A percentile compares a stretch with the other conserved stretches of the same genome.
Conservation (phyloP, 2,113 vertebrate species). For the Athene noctua region DNA sequence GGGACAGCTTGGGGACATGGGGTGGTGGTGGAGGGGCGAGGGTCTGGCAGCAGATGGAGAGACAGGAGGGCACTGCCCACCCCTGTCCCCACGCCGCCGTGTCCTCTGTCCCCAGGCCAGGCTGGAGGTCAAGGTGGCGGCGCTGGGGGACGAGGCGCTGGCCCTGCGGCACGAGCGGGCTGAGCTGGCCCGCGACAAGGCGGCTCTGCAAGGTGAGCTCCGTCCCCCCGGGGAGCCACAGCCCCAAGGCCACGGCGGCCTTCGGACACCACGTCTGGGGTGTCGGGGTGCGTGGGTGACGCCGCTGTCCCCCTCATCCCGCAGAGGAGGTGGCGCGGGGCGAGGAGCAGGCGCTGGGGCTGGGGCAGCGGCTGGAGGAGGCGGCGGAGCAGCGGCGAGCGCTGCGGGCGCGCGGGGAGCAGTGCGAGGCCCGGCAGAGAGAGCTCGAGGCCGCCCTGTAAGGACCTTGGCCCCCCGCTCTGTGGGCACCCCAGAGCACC, state of each 20-base stretch:
- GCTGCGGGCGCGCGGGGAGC: neutral
- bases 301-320: neutral
- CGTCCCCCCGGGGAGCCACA: neutral
- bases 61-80: rapidly evolving
- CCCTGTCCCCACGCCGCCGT: neutral
- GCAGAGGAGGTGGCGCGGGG: neutral
- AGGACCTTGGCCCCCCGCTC: neutral
- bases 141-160: neutral
- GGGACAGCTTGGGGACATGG: neutral
- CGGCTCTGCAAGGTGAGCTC: neutral
- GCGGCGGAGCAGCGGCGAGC: neutral
- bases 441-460: conserved; percentile 15
- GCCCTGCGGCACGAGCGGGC: neutral
- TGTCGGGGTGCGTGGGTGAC: neutral
- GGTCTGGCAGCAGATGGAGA: neutral
- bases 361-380: conserved; percentile 10
- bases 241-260: too few relatives aligned
- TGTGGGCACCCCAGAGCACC: neutral
- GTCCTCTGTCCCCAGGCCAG: neutral
- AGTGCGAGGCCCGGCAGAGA: neutral
- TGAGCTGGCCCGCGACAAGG: neutral
- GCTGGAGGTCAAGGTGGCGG: neutral
- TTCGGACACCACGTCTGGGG: neutral
- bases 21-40: neutral
- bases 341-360: neutral